These are phyloP conservation scores for Craseonycteris thonglongyai DNA, from an alignment of 2,113 vertebrate species.

Conservation along the genomic window DNA sequence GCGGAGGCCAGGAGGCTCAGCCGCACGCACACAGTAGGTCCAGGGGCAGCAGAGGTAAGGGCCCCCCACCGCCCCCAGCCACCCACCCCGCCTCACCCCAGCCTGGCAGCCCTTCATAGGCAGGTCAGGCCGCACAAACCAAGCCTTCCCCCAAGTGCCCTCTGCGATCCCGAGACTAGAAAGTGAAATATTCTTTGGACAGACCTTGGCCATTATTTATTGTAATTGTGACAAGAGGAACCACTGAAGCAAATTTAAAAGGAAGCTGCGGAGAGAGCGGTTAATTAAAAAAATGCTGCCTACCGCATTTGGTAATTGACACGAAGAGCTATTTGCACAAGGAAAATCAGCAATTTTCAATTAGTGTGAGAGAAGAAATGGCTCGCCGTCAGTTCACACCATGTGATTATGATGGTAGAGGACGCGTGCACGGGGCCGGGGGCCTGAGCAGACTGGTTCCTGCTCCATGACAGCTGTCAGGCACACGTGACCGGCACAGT, in stretches of 20 bases:
- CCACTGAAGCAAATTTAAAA: neutral
- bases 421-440: neutral
- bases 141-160: neutral
- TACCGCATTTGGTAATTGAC: constrained; percentile 4
- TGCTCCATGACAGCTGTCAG: neutral
- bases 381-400: constrained; percentile 57
- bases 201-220: neutral
- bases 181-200: neutral
- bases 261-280: neutral
- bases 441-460: neutral
- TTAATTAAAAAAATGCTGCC: constrained; percentile 47
- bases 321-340: constrained; percentile 46
- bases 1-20: too few relatives aligned
- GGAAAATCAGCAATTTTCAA: constrained; percentile 71
- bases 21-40: fast-evolving
- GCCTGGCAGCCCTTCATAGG: neutral
- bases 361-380: constrained; percentile 63
- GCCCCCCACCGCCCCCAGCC: fast-evolving
- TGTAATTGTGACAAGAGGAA: neutral
- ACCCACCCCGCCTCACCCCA: fast-evolving
- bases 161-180: neutral
- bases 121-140: fast-evolving
- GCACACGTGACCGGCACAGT: fast-evolving
- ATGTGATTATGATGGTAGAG: constrained; percentile 30
- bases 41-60: fast-evolving